Conservation (phyloP, 2,888 invertebrate species). For the Oscheius onirici region DNA sequence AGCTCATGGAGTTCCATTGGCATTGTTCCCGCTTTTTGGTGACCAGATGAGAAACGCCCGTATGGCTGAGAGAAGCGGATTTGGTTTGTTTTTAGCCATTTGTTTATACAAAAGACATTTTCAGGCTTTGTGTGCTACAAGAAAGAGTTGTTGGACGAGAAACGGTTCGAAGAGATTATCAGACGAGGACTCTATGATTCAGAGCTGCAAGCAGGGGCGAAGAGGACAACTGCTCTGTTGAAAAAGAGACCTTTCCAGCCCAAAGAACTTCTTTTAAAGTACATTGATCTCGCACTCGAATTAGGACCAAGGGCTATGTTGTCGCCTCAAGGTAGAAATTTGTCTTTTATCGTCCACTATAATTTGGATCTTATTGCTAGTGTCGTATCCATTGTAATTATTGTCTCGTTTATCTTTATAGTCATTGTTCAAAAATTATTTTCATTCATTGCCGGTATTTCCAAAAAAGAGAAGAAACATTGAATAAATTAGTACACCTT, state of each 20-base stretch:
- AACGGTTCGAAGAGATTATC: conserved; percentile 9
- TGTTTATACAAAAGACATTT: background rate
- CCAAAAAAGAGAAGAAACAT: conserved; percentile 6
- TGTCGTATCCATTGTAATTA: background rate
- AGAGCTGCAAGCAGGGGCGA: background rate
- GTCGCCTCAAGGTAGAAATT: conserved; percentile 20
- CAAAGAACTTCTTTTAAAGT: conserved; percentile 9
- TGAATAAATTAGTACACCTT: background rate
- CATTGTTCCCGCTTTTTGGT: conserved; percentile 27
- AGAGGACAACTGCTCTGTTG: background rate
- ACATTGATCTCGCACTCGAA: conserved; percentile 13
- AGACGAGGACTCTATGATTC: conserved; percentile 19
- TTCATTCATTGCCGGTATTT: background rate
- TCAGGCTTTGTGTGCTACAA: conserved; percentile 18
- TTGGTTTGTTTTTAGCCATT: conserved; percentile 15
- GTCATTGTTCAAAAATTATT: background rate
- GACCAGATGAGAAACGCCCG: conserved; percentile 33
- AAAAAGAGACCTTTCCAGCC: conserved; percentile 21
- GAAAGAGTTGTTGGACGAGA: conserved; percentile 10
- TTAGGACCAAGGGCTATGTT: background rate
- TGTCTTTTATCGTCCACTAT: background rate
- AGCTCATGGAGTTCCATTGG: conserved; percentile 8
- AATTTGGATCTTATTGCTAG: conserved; percentile 3
- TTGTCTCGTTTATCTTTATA: background rate
- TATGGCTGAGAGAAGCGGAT: conserved; percentile 27